Evolutionary conservation across 2,113 vertebrate species (phyloP).

Genomic region (Harpagus bidentatus): DNA sequence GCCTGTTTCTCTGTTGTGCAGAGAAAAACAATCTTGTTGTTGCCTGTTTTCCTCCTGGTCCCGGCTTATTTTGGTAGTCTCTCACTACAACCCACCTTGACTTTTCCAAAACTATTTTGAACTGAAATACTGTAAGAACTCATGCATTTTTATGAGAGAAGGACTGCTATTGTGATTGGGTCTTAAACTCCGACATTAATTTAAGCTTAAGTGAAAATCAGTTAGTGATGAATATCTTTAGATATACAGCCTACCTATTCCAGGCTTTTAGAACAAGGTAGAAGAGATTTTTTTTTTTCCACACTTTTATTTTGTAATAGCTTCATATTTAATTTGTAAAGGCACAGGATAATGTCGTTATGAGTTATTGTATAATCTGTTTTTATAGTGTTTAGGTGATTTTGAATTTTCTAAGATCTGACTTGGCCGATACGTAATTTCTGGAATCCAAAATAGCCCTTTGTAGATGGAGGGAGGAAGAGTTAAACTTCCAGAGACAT

Average conservation of each 20-base stretch:
- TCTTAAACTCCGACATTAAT: neutral
- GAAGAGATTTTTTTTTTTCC: neutral
- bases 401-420: neutral
- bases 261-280: neutral
- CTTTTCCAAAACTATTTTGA: neutral
- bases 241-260: neutral
- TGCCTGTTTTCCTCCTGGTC: neutral
- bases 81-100: neutral
- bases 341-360: neutral
- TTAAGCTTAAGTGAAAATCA: neutral
- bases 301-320: neutral
- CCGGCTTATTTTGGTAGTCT: neutral
- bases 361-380: neutral
- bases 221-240: neutral
- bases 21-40: neutral
- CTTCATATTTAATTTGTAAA: neutral
- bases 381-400: neutral
- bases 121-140: neutral
- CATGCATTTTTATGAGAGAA: accelerated
- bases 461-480: neutral
- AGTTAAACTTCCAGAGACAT: neutral
- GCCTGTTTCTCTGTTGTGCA: neutral
- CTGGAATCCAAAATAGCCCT: neutral
- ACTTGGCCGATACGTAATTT: neutral
- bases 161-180: neutral